A percentile compares a stretch with the other conserved stretches of the same genome.
Conservation (phyloP, 2,888 invertebrate genomes). For the Limnephilus marmoratus region DNA sequence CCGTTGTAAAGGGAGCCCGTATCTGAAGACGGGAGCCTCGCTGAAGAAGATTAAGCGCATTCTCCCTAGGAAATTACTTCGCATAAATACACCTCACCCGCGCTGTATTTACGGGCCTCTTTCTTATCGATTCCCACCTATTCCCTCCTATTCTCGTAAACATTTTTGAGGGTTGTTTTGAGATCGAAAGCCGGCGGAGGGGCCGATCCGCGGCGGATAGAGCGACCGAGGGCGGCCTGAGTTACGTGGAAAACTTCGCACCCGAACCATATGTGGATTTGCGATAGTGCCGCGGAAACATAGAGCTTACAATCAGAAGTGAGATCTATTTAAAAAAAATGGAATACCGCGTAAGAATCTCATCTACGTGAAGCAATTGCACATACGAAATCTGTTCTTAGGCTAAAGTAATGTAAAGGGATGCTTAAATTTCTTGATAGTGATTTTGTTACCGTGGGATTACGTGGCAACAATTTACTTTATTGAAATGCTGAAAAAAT, state of each 20-base stretch:
- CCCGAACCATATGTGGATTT: constrained; percentile 33
- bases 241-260: constrained; percentile 47
- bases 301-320: background rate
- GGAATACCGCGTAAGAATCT: too few species aligned
- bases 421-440: too few species aligned
- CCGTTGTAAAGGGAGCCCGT: background rate
- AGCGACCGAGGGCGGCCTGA: constrained; percentile 30
- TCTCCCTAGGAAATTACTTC: constrained; percentile 47
- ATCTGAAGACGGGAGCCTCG: background rate
- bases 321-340: too few species aligned
- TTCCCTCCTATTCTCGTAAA: constrained; percentile 27
- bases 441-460: too few species aligned
- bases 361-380: too few species aligned
- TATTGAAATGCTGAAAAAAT: too few species aligned
- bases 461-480: too few species aligned
- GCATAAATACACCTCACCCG: constrained; percentile 41
- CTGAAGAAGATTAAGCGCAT: constrained; percentile 10
- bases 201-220: constrained; percentile 49
- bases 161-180: constrained; percentile 40
- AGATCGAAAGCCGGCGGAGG: background rate
- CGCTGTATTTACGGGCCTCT: constrained; percentile 40
- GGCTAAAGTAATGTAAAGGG: too few species aligned
- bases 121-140: constrained; percentile 48
- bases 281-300: constrained; percentile 23
- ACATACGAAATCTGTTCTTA: too few species aligned